phyloP scores from a whole-genome alignment of 2,113 vertebrate species.

The Stercorarius parasiticus region DNA sequence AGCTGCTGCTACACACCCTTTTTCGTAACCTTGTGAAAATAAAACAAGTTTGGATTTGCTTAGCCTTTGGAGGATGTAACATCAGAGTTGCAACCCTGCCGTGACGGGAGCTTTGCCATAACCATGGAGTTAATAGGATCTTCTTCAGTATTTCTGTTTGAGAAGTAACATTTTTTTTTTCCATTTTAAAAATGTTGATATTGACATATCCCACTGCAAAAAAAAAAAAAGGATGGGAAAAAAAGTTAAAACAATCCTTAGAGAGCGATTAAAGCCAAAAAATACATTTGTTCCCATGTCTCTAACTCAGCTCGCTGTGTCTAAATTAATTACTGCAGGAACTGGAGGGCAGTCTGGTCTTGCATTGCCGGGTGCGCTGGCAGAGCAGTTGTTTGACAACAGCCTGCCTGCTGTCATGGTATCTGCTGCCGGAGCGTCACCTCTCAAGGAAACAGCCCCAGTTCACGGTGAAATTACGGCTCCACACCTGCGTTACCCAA shows the following conservation, averaged over 20 bases:
- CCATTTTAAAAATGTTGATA: conserved; percentile 15
- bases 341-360: background rate
- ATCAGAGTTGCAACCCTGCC: conserved; percentile 22
- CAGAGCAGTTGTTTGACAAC: background rate
- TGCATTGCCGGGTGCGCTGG: background rate
- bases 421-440: background rate
- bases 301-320: background rate
- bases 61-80: conserved; percentile 29
- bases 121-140: background rate
- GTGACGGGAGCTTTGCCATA: conserved; percentile 5
- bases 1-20: conserved; percentile 21
- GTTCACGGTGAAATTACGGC: background rate
- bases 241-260: background rate
- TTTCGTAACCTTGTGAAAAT: conserved; percentile 30
- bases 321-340: background rate
- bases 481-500: background rate
- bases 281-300: background rate
- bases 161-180: background rate
- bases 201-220: background rate
- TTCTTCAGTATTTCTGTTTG: background rate
- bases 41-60: conserved; percentile 68
- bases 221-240: too few relatives aligned
- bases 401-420: background rate
- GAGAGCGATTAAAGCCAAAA: background rate
- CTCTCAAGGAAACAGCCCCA: background rate